Evolutionary conservation across 2,888 invertebrate species (phyloP).

Genomic region (Andrena bicolor): DNA sequence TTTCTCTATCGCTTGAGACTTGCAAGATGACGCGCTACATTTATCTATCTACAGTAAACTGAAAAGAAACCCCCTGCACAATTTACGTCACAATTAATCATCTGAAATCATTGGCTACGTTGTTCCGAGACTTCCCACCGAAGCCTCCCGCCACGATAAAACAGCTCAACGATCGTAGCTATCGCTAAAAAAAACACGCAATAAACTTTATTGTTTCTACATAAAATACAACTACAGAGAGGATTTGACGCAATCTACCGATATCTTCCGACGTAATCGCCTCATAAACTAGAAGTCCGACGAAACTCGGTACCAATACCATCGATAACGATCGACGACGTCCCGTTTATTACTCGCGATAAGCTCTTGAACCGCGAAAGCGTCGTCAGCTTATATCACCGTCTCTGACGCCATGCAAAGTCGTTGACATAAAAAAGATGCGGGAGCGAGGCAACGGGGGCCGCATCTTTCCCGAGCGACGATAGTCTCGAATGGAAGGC

Average conservation of each 20-base stretch:
- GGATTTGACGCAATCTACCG: background rate
- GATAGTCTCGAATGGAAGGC: background rate
- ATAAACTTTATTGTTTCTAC: background rate
- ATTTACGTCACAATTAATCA: background rate
- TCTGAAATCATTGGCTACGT: background rate
- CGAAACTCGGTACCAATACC: background rate
- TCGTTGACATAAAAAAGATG: background rate
- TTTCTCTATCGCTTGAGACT: background rate
- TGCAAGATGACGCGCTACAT: too few species aligned
- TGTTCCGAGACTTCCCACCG: background rate
- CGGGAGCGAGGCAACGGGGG: background rate
- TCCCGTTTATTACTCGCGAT: background rate
- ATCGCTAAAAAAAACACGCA: background rate
- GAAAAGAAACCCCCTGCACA: too few species aligned
- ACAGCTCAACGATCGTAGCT: background rate
- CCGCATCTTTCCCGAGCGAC: background rate
- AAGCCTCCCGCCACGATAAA: background rate
- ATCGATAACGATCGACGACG: constrained; percentile 10
- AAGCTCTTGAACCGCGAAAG: constrained; percentile 1
- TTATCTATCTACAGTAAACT: too few species aligned
- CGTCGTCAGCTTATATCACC: background rate
- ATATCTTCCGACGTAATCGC: background rate
- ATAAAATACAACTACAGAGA: background rate
- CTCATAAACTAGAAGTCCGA: background rate
- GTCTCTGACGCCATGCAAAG: background rate